Percentiles rank a stretch among this genome's conserved stretches.
Conservation (phyloP, 2,888 invertebrate genomes). For the Cordilura impudica region DNA sequence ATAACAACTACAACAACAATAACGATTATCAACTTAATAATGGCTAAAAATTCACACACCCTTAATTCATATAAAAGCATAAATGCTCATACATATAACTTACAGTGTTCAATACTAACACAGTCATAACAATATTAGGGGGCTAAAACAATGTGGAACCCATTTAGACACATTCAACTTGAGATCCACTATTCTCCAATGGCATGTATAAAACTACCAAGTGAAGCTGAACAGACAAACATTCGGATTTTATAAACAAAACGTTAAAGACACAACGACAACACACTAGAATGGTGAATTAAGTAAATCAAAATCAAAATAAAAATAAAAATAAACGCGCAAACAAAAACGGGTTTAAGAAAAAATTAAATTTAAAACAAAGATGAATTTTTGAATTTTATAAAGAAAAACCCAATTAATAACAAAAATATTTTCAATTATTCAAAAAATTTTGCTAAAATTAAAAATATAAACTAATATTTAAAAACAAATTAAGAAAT, state of each 20-base stretch:
- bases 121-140: background rate
- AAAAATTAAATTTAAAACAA: too few species aligned
- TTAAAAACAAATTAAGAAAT: background rate
- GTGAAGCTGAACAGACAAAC: conserved; percentile 4
- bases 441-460: background rate
- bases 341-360: background rate
- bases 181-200: background rate
- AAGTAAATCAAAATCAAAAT: background rate
- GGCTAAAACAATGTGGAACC: conserved; percentile 23
- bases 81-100: background rate
- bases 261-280: conserved; percentile 30
- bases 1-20: too few species aligned
- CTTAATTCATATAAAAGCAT: background rate
- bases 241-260: conserved; percentile 26
- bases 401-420: too few species aligned
- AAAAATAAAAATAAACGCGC: background rate
- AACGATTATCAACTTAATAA: too few species aligned
- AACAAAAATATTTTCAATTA: background rate
- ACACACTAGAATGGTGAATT: background rate
- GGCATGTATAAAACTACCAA: conserved; percentile 40
- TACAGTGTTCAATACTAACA: background rate
- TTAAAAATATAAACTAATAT: too few species aligned
- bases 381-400: too few species aligned
- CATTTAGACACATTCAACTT: background rate
- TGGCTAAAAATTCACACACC: background rate